Percentiles rank a stretch among this genome's conserved stretches.
Conservation (phyloP, 2,113 vertebrate genomes). For the Pungitius pungitius region DNA sequence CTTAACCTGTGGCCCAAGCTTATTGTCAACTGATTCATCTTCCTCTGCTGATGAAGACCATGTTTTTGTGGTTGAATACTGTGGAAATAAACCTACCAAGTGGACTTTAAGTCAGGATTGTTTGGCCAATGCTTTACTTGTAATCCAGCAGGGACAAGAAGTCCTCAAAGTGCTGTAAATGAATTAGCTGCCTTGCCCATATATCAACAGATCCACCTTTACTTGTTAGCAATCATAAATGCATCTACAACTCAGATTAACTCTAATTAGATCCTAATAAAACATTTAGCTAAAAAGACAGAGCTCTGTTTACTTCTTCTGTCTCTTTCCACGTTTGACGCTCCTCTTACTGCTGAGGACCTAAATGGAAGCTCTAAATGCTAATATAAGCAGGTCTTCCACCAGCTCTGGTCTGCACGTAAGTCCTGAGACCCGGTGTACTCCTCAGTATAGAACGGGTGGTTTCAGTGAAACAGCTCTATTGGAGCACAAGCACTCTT, state of each 20-base stretch:
- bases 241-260: background rate
- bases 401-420: background rate
- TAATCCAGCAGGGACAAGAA: too few relatives aligned
- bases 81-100: background rate
- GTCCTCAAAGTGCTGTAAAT: too few relatives aligned
- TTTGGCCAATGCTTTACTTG: background rate
- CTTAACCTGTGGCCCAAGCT: background rate
- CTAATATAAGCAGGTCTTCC: slow-evolving; percentile 1
- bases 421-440: background rate
- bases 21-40: background rate
- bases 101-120: background rate
- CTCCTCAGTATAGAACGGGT: background rate
- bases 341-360: slow-evolving; percentile 5
- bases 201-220: too few relatives aligned
- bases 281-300: background rate
- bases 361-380: slow-evolving; percentile 1
- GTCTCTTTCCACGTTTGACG: slow-evolving; percentile 4
- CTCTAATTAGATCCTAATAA: background rate
- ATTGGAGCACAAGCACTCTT: background rate
- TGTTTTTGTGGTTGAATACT: background rate
- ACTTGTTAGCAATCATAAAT: background rate
- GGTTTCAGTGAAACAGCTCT: background rate
- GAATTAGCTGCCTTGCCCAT: too few relatives aligned
- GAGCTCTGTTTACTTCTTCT: background rate
- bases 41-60: background rate